These are phyloP conservation scores for Eupithecia pulchellata DNA, from an alignment of 2,888 invertebrate species.

Conservation along the genomic window DNA sequence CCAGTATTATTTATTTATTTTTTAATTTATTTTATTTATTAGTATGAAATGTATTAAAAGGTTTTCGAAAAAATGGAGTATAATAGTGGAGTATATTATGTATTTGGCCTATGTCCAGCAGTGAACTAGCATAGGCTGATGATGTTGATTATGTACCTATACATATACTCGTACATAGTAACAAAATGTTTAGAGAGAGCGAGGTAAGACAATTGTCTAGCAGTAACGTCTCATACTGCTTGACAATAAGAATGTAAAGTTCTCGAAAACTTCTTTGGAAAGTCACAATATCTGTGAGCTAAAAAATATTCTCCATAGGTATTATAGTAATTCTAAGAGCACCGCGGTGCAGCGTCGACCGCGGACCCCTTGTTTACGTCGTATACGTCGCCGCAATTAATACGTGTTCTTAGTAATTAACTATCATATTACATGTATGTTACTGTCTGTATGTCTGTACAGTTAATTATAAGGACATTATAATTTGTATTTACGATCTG, in stretches of 20 bases:
- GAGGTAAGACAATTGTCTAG: background rate
- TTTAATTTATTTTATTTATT: no score
- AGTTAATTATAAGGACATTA: background rate
- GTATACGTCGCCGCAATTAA: background rate
- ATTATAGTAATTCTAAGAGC: background rate
- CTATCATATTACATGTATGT: background rate
- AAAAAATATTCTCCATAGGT: no score
- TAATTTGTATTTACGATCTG: background rate
- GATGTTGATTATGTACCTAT: no score
- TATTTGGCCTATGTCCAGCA: no score
- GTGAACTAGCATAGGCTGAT: no score
- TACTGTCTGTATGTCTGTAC: background rate
- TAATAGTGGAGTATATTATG: no score
- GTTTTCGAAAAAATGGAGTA: no score
- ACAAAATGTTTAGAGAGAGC: background rate
- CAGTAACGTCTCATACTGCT: no score
- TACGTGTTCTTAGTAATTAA: background rate
- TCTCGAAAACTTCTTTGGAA: background rate
- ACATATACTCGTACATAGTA: background rate
- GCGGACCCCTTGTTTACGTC: background rate
- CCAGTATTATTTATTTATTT: no score
- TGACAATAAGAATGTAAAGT: no score
- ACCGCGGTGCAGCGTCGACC: background rate
- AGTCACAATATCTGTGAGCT: background rate
- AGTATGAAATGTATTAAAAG: no score